These are phyloP conservation scores for Callimorpha dominula DNA, from an alignment of 2,888 invertebrate species.

Conservation along the genomic window DNA sequence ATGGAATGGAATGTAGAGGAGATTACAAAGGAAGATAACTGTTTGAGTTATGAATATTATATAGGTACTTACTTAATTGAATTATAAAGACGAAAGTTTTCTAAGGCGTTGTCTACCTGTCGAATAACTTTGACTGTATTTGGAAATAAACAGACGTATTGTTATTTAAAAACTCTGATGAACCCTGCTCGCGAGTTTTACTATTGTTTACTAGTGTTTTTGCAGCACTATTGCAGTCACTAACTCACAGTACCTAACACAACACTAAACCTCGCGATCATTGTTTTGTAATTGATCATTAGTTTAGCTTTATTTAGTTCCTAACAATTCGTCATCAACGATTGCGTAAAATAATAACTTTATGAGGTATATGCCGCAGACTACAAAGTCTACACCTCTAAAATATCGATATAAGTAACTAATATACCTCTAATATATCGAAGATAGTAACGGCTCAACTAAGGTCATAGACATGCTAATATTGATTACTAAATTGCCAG, in stretches of 20 bases:
- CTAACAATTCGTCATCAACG: neutral
- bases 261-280: too few relatives aligned
- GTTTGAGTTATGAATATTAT: neutral
- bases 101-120: too few relatives aligned
- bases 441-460: neutral
- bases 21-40: neutral
- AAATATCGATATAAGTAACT: too few relatives aligned
- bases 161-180: neutral
- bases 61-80: too few relatives aligned
- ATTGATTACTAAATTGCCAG: constrained; percentile 29
- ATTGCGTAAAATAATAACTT: too few relatives aligned
- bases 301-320: neutral
- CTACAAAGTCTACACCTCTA: neutral
- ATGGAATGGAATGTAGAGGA: neutral
- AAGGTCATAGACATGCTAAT: constrained; percentile 24
- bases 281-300: neutral
- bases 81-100: too few relatives aligned
- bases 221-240: neutral
- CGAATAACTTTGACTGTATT: too few relatives aligned
- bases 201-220: neutral
- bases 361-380: neutral
- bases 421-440: too few relatives aligned
- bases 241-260: too few relatives aligned
- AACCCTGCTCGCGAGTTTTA: neutral
- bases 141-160: too few relatives aligned